Base-by-base conservation (phyloP, 2,797 vertebrate genomes). In the Cuniculus paca region DNA sequence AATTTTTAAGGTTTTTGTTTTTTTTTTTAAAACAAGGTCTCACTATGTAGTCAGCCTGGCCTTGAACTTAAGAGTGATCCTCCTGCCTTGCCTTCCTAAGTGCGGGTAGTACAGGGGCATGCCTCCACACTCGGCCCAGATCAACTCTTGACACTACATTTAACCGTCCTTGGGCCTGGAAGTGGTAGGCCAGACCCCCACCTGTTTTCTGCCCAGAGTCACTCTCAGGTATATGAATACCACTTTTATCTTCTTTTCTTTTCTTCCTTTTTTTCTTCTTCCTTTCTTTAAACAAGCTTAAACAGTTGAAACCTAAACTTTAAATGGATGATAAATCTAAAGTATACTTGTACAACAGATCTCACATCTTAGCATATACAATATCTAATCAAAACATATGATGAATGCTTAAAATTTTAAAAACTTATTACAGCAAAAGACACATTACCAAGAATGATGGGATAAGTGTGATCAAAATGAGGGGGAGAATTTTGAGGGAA, bases 291-390 rank as follows among this genome's bases (percentile, higher is more conserved):
- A 56, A 63, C 61, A 79, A 8, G 45, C 65, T n/a, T 54, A 82
- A 56, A 45, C 22, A 90, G 65, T 50, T 50, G 60, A 68, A 42
- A 11, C 8, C 34, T 48, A 52, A 77, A 54, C 45, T 90, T 81
- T 89, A 88, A 56, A 61, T 24, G 52, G n/a, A 48, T 22, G 77
- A 26, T 39, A 97, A 97, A 94, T 91, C 70, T 56, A 81, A 90
- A 75, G 8, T 83, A 74, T 11, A 86, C 58, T 74, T 86, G 16
- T 26, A 84, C 50, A 93, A 77, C 12, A 93, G 12, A 58, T 34
- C 52, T 61, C 22, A 34, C 19, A n/a, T 70, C 70, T 65, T 1
- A 88, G 39, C 31, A 39, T 82, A 75, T 48, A 75, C 6, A 75
- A 45, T 2, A 14, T 42, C 31, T 31, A 48, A 31, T 48, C 26